Conservation (phyloP, 92 coral and sea anemone genomes). For the Zoanthus sansibaricus region DNA sequence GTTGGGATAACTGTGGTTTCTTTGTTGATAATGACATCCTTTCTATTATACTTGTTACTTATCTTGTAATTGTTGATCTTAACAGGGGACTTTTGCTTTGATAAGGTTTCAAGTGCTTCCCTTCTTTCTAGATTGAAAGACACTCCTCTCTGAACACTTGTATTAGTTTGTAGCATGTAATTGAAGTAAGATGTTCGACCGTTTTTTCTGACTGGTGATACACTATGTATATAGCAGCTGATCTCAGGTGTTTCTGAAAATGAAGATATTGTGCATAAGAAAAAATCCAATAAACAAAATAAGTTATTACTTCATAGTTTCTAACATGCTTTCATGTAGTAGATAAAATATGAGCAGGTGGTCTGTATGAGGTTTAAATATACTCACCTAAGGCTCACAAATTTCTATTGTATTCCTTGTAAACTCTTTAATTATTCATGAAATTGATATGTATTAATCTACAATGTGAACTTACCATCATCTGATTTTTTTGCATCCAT, state of each 20-base stretch:
- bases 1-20: constrained; percentile 51
- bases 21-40: constrained; percentile 49
- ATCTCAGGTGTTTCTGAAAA: background rate
- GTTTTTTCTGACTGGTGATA: background rate
- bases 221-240: background rate
- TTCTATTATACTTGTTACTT: constrained; percentile 51
- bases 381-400: too few species aligned
- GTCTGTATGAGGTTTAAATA: too few species aligned
- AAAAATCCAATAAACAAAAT: background rate
- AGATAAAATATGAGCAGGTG: too few species aligned
- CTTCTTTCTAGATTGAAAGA: constrained; percentile 45
- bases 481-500: too few species aligned
- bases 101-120: constrained; percentile 19
- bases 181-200: background rate
- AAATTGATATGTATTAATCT: too few species aligned
- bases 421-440: too few species aligned
- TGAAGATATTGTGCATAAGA: background rate
- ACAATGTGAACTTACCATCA: too few species aligned
- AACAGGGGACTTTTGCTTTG: constrained; percentile 54
- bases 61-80: constrained; percentile 36
- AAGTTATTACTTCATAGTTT: too few species aligned
- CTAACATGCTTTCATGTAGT: too few species aligned
- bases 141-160: constrained; percentile 13
- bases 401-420: too few species aligned
- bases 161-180: background rate